Base-by-base conservation (phyloP, 2,888 invertebrate genomes). In the Melikaiella ostensackeni region DNA sequence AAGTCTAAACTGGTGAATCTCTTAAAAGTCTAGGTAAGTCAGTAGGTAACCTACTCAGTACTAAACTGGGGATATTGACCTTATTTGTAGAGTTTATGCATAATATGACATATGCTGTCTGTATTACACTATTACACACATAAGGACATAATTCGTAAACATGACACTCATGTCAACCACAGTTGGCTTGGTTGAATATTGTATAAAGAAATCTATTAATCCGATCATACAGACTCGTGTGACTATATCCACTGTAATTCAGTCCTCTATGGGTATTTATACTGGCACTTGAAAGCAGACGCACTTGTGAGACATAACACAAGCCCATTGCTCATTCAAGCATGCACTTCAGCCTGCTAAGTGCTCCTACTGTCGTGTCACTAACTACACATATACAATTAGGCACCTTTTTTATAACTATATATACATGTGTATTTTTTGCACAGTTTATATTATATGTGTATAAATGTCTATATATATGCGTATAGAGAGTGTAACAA, bases 31-130 rank as follows among this genome's bases (percentile, higher is more conserved):
- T 63, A n/a, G 76, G 74, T 76, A 62, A 76, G 77, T 66, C 77
- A 74, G 76, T 78, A 76, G 80, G 75, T 78, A 70, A 80, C 76
- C 80, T 75, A 78, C 75, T 80, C 62, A 21, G 9, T n/a, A 63
- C 7, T n/a, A 63, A 63, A 63, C 8, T 63, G 63, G 11, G n/a
- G 38, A 38, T 63, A 63, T 38, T 63, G 13, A 38, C 38, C 63
- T 63, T 63, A 35, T 62, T 62, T 19, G n/a, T n/a, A 62, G 5
- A 46, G n/a, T 50, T 50, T 50, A 50, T 21, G 50, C 9, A 50
- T n/a, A 50, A 50, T 13, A 9, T 24, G 8, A 1, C 4, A 24
- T 57, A 13, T 24, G n/a, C n/a, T n/a, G n/a, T 2, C 21, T 55
- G 0, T n/a, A 55, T n/a, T 8, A 24, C 24, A 13, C 11, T 13